phyloP scores from a whole-genome alignment of 1,140 invertebrate genomes.

The Dendrolimus kikuchii region DNA sequence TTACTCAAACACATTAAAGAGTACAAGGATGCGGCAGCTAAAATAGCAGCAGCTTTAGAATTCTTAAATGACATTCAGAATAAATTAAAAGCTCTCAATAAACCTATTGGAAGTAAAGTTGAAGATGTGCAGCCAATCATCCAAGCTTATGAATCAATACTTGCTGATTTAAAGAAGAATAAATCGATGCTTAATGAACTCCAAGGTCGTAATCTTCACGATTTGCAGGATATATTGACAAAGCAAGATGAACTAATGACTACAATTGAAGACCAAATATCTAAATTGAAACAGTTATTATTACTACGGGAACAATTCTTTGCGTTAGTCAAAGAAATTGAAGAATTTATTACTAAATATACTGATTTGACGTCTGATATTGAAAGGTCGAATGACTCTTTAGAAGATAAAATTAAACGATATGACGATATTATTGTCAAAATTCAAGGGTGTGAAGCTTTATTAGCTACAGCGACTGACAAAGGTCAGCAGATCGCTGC shows the following conservation, averaged over 20 bases:
- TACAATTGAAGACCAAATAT: constrained; percentile 87
- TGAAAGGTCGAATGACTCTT: constrained; percentile 83
- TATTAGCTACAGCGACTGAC: constrained; percentile 87
- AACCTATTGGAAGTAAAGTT: constrained; percentile 87
- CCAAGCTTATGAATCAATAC: constrained; percentile 83
- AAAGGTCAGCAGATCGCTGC: constrained; percentile 93
- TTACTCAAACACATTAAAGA: constrained; percentile 84
- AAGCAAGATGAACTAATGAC: constrained; percentile 89
- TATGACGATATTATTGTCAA: constrained; percentile 89
- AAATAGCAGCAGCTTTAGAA: constrained; percentile 84
- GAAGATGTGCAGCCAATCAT: constrained; percentile 88
- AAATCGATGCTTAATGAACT: constrained; percentile 85
- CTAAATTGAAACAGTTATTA: constrained; percentile 82
- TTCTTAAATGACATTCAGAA: constrained; percentile 87
- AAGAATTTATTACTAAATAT: constrained; percentile 89
- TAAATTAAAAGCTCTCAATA: constrained; percentile 86
- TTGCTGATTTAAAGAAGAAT: constrained; percentile 85
- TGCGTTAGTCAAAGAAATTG: constrained; percentile 88
- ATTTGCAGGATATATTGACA: constrained; percentile 83
- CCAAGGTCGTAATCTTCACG: constrained; percentile 81
- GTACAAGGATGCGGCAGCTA: constrained; percentile 83
- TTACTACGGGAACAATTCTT: constrained; percentile 90
- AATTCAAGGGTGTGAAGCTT: constrained; percentile 91
- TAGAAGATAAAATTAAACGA: constrained; percentile 90
- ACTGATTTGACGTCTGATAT: constrained; percentile 89